Conservation (phyloP, 2,797 vertebrate genomes). For the Chelonia mydas region DNA sequence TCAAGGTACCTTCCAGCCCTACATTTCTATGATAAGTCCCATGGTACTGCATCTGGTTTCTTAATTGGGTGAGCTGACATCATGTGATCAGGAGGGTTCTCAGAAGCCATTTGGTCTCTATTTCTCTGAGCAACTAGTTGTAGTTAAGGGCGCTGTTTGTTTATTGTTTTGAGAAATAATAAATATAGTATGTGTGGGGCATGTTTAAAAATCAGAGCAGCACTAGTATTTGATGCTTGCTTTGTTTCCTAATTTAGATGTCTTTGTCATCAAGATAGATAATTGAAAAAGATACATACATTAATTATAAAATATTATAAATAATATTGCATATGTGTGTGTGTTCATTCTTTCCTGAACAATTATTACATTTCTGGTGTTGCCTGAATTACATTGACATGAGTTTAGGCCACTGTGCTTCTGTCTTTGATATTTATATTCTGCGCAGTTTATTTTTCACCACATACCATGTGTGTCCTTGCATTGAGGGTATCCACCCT, state of each 20-base stretch:
- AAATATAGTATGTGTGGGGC: background rate
- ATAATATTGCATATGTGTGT: background rate
- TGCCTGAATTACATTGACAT: background rate
- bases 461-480: background rate
- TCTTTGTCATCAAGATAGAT: background rate
- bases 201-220: conserved; percentile 37
- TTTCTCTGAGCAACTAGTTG: background rate
- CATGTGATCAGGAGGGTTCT: background rate
- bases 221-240: background rate
- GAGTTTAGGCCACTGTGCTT: background rate
- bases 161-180: background rate
- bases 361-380: background rate
- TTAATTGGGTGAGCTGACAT: background rate
- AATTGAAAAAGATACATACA: no score
- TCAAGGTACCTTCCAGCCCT: background rate
- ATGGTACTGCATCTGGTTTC: background rate
- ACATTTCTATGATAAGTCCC: background rate
- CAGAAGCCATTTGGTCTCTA: background rate
- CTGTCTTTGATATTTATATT: no score
- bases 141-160: background rate
- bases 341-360: rapidly evolving
- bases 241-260: background rate
- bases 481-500: background rate
- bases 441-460: background rate
- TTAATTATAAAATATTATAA: background rate